A percentile compares a stretch with the other conserved stretches of the same genome.
Conservation (phyloP, 2,888 invertebrate genomes). For the Sesia apiformis region DNA sequence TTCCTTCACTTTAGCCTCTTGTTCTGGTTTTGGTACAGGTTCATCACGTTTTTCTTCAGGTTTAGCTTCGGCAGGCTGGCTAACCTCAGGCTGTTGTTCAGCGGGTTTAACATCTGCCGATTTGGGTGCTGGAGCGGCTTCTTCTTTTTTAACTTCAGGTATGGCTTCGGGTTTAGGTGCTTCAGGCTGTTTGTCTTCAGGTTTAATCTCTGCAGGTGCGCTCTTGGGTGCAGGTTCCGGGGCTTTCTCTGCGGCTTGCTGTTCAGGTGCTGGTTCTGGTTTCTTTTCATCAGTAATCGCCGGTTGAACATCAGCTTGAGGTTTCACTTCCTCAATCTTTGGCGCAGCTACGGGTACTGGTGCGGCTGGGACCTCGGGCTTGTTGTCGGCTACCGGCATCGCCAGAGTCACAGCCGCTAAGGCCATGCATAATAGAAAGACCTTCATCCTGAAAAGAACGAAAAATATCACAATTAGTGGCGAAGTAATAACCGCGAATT, state of each 20-base stretch:
- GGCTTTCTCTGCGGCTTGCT: constrained; percentile 17
- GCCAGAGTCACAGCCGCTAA: constrained; percentile 72
- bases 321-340: constrained; percentile 22
- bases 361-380: constrained; percentile 28
- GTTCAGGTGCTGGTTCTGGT: constrained; percentile 15
- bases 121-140: constrained; percentile 10
- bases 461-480: constrained; percentile 16
- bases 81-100: constrained; percentile 29
- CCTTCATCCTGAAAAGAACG: constrained; percentile 76
- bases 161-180: constrained; percentile 17
- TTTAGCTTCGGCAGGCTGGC: constrained; percentile 21
- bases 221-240: constrained; percentile 11
- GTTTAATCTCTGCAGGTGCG: constrained; percentile 1
- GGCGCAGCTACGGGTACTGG: constrained; percentile 17
- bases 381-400: constrained; percentile 76
- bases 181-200: constrained; percentile 19
- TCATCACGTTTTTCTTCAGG: constrained; percentile 24
- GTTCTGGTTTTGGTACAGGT: constrained; percentile 9
- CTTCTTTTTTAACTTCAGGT: constrained; percentile 10
- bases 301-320: constrained; percentile 25
- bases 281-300: constrained; percentile 23
- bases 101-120: constrained; percentile 18
- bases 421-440: constrained; percentile 75
- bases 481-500: constrained; percentile 8
- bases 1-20: constrained; percentile 37